These are phyloP conservation scores for Meta bourneti DNA, from an alignment of 2,888 invertebrate species.

Conservation along the genomic window DNA sequence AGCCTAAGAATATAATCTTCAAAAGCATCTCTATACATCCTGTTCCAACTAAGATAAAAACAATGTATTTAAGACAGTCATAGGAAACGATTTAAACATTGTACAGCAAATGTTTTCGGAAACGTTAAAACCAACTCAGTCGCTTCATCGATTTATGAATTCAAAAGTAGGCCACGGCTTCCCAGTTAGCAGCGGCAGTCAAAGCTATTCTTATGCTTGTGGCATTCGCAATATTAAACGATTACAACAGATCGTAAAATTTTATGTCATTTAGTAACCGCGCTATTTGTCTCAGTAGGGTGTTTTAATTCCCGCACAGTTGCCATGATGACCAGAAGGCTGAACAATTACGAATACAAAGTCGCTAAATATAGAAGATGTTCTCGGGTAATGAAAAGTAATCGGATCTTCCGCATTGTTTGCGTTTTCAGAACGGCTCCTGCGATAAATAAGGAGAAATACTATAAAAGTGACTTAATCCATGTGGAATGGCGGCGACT, in stretches of 20 bases:
- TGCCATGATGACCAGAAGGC: neutral
- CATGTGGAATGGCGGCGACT: neutral
- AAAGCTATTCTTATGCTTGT: neutral
- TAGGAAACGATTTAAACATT: too few relatives aligned
- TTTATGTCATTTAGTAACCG: neutral
- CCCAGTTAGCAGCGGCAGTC: neutral
- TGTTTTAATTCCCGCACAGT: neutral
- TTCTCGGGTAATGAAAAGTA: neutral
- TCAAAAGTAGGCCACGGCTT: constrained; percentile 10
- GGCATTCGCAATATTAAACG: neutral
- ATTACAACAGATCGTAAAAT: neutral
- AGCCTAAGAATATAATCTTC: too few relatives aligned
- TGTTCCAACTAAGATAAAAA: too few relatives aligned
- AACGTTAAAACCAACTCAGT: too few relatives aligned
- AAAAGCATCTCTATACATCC: too few relatives aligned
- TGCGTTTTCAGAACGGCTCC: neutral
- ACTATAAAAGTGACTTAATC: neutral
- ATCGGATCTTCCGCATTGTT: constrained; percentile 27
- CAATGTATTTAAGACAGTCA: too few relatives aligned
- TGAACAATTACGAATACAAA: constrained; percentile 1
- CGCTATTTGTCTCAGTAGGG: neutral
- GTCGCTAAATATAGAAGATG: constrained; percentile 11
- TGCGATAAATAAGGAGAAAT: neutral
- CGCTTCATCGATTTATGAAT: neutral
- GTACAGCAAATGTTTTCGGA: too few relatives aligned